Base-by-base conservation (phyloP, 2,888 invertebrate genomes). In the Ochropleura leucogaster region DNA sequence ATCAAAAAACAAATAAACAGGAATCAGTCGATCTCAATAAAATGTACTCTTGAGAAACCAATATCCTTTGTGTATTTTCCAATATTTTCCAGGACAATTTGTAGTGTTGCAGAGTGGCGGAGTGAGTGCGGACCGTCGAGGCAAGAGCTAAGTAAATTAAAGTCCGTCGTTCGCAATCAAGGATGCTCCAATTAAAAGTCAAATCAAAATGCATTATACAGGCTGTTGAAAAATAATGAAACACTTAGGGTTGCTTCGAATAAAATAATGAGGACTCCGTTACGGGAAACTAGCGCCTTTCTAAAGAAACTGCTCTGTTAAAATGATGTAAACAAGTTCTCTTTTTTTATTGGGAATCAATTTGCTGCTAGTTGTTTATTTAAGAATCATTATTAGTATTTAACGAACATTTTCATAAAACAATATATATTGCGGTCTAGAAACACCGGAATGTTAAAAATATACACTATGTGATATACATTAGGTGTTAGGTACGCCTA, bases 151-250 rank as follows among this genome's bases (percentile, higher is more conserved):
- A 89, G 85, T 89, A 87, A 90, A 90, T 89, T 89, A 88, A 87
- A 87, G 83, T 86, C 77, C 79, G 77, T 71, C 82, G 78, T 77
- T 77, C 66, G 72, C 65, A 77, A 78, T 88, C 80, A 84, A 87
- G 82, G 72, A 84, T 80, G 85, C 85, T 90, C 84, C 88, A 91
- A 91, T 92, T 91, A 90, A 90, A 90, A 87, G 85, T 87, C 83
- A 87, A 90, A 90, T 90, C 86, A 85, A 89, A 87, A 80, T 87
- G 85, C 86, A 86, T 86, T 87, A 83, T 77, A 84, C 72, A 65
- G 60, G 62, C 68, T 72, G 71, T 72, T 81, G 77, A 81, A 78
- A 83, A 85, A 84, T 82, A 78, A 74, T 57, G 76, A 79, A 80
- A 84, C 65, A 59, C 66, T 66, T 76, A 83, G 71, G 80, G 83